A percentile compares a stretch with the other conserved stretches of the same genome.
These are phyloP conservation scores for Lepidurus apus DNA, from an alignment of 1,140 invertebrate genomes.

Conservation along the genomic window DNA sequence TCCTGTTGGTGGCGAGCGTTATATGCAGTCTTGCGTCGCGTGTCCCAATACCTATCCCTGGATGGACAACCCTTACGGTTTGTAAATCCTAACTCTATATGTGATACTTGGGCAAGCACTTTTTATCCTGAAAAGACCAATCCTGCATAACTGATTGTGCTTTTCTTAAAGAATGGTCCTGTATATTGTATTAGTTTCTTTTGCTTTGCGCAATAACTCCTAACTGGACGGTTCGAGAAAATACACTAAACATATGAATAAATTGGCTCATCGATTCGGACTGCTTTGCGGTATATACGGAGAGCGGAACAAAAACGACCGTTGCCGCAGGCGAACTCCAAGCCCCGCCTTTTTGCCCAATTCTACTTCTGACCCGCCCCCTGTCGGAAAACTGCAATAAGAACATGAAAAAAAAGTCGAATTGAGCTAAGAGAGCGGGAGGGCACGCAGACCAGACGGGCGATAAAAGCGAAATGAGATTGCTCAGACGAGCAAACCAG, in stretches of 20 bases:
- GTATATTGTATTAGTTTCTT: background rate
- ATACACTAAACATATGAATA: slow-evolving; percentile 1
- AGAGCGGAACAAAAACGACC: background rate
- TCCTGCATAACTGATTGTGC: background rate
- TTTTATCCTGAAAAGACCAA: background rate
- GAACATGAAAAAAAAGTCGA: background rate
- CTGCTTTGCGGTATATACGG: slow-evolving; percentile 8
- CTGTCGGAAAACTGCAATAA: slow-evolving; percentile 11
- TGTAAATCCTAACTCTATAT: slow-evolving; percentile 4
- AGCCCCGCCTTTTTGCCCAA: background rate
- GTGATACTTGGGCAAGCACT: background rate
- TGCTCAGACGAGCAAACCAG: slow-evolving; percentile 21
- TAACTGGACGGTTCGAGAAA: background rate
- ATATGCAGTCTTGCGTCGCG: slow-evolving; percentile 24
- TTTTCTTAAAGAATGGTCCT: background rate
- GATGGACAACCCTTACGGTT: slow-evolving; percentile 32
- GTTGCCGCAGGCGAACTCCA: background rate
- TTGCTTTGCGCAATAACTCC: background rate
- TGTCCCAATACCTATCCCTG: slow-evolving; percentile 34
- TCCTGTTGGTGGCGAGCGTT: slow-evolving; percentile 30
- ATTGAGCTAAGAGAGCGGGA: background rate
- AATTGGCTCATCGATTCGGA: slow-evolving; percentile 9
- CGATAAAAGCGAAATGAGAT: slow-evolving; percentile 22
- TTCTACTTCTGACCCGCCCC: background rate
- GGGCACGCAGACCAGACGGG: slow-evolving; percentile 16